Conservation (phyloP, 2,797 vertebrate genomes). For the Rhinella marina region DNA sequence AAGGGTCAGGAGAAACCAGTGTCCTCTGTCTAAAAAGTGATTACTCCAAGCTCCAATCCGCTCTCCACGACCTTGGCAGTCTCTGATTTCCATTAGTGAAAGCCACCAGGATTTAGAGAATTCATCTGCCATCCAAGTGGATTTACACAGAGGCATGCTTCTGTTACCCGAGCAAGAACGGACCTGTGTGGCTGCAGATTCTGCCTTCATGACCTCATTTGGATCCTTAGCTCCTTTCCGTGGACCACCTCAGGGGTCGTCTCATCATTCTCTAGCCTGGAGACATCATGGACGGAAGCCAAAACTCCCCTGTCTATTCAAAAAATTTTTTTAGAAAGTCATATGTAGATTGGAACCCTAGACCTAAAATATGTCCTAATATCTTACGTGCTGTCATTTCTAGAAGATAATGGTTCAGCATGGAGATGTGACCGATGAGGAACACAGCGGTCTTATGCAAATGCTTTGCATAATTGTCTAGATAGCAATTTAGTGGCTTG, state of each 20-base stretch:
- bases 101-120: slow-evolving; percentile 47
- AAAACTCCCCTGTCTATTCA: not conserved
- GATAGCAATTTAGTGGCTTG: too few species aligned
- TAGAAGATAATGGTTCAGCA: not conserved
- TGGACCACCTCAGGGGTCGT: not conserved
- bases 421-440: not conserved
- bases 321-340: slow-evolving; percentile 20
- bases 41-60: slow-evolving; percentile 30
- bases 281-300: slow-evolving; percentile 28
- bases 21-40: slow-evolving; percentile 4
- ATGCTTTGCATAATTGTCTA: not conserved
- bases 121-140: slow-evolving; percentile 41
- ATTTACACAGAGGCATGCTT: slow-evolving; percentile 41
- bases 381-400: not conserved
- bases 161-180: slow-evolving; percentile 24
- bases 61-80: not conserved
- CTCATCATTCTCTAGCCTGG: not conserved
- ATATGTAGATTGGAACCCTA: slow-evolving; percentile 16
- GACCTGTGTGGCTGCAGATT: slow-evolving; percentile 13
- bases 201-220: slow-evolving; percentile 36
- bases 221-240: not conserved
- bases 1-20: not conserved
- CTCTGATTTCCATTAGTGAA: slow-evolving; percentile 52
- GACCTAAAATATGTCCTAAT: not conserved
- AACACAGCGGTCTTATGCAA: not conserved